Conservation (phyloP, 2,113 vertebrate species). For the Platichthys flesus region DNA sequence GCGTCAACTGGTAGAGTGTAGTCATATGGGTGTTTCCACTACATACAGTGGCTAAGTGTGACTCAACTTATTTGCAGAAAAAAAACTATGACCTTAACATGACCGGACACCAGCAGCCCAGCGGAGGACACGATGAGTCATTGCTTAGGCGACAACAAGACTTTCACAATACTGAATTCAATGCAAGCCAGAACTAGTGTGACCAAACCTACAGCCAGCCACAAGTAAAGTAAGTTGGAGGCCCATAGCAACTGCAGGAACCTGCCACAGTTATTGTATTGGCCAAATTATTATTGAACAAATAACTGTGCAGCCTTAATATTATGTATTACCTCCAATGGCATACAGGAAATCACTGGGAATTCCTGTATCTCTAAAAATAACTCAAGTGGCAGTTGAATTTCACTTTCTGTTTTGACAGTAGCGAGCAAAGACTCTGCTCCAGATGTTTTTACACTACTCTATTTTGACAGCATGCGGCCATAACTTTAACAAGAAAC, state of each 20-base stretch:
- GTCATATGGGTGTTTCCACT: slow-evolving; percentile 35
- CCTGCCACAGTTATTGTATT: too few relatives aligned
- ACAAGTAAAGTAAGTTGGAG: background rate
- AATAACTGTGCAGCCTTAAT: too few relatives aligned
- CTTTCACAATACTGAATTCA: slow-evolving; percentile 14
- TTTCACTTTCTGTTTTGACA: slow-evolving; percentile 38
- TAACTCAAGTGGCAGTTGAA: background rate
- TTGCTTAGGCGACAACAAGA: background rate
- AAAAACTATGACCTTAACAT: background rate
- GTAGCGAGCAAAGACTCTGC: background rate
- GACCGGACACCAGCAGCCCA: slow-evolving; percentile 4
- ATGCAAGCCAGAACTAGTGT: slow-evolving; percentile 1
- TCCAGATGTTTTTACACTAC: background rate
- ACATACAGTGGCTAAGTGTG: slow-evolving; percentile 28
- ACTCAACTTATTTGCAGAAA: slow-evolving; percentile 43
- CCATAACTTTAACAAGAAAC: background rate
- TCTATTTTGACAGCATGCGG: background rate
- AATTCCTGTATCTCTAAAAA: background rate
- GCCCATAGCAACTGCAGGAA: slow-evolving; percentile 13
- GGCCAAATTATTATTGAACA: too few relatives aligned
- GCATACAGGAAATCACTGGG: background rate
- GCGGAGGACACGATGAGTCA: slow-evolving; percentile 33
- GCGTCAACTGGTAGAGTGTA: slow-evolving; percentile 16
- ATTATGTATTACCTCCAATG: too few relatives aligned
- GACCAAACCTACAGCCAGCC: slow-evolving; percentile 13